These are phyloP conservation scores for Gasterosteus aculeatus DNA, from an alignment of 2,113 vertebrate genomes.

Conservation along the genomic window DNA sequence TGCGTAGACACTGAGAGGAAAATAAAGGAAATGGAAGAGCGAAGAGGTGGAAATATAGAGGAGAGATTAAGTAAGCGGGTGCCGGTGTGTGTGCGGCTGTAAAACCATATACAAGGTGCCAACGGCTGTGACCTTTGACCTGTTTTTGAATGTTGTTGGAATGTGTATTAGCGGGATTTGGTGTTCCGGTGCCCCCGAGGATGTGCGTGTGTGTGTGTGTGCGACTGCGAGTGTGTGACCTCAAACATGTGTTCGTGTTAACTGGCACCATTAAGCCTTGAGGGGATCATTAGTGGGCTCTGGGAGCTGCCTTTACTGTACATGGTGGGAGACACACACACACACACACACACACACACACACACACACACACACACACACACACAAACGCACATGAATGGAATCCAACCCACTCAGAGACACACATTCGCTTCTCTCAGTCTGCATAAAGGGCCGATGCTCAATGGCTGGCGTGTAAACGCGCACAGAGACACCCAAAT, in stretches of 20 bases:
- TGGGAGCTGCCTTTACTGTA: constrained; percentile 75
- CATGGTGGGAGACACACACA: constrained; percentile 46
- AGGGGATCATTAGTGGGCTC: constrained; percentile 77
- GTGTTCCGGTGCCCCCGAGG: constrained; percentile 72
- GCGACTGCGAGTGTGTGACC: constrained; percentile 58
- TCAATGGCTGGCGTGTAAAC: constrained; percentile 1
- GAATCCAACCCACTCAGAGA: constrained; percentile 21
- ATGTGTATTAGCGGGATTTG: constrained; percentile 74
- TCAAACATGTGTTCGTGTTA: constrained; percentile 76
- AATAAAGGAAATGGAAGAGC: constrained; percentile 35
- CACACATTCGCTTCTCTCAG: neutral
- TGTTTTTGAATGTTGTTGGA: constrained; percentile 68
- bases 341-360: constrained; percentile 3
- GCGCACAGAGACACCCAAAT: constrained; percentile 4
- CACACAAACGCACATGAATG: constrained; percentile 4
- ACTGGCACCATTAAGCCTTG: constrained; percentile 69
- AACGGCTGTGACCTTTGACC: constrained; percentile 75
- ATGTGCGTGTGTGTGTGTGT: constrained; percentile 24
- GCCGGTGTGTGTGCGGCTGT: constrained; percentile 30
- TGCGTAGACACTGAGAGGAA: neutral
- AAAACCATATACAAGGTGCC: constrained; percentile 81
- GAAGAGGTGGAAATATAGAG: constrained; percentile 45
- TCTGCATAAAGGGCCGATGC: constrained; percentile 8
- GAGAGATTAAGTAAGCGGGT: constrained; percentile 43
- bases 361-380: constrained; percentile 22